phyloP scores from a whole-genome alignment of 2,888 invertebrate genomes.

The Steinernema carpocapsae region DNA sequence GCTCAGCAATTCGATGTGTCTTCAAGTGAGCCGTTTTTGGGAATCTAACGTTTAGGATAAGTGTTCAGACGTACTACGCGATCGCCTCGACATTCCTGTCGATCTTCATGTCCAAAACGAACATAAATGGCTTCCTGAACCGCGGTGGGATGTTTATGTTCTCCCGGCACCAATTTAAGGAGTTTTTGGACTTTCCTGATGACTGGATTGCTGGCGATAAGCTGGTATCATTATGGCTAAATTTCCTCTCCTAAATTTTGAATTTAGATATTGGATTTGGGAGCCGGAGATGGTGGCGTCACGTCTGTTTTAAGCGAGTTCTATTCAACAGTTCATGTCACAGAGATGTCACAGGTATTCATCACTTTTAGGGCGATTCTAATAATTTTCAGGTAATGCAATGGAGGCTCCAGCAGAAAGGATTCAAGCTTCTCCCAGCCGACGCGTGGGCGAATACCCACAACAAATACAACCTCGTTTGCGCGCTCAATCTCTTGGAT shows the following conservation, averaged over 20 bases:
- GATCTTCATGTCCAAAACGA: conserved; percentile 90
- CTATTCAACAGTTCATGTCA: conserved; percentile 79
- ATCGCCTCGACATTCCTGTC: conserved; percentile 83
- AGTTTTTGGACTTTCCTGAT: conserved; percentile 72
- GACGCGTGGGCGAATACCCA: conserved; percentile 54
- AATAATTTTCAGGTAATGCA: conserved; percentile 76
- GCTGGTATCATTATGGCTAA: conserved; percentile 18
- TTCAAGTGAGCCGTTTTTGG: conserved; percentile 46
- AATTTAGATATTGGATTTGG: conserved; percentile 78
- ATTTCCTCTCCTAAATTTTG: neutral
- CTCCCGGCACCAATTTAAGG: conserved; percentile 81
- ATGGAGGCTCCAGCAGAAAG: conserved; percentile 78
- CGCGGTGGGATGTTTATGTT: conserved; percentile 96
- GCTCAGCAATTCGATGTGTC: conserved; percentile 48
- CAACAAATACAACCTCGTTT: conserved; percentile 76
- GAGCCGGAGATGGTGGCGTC: conserved; percentile 94
- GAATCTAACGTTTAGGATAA: neutral
- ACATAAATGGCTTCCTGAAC: conserved; percentile 82
- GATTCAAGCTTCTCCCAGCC: conserved; percentile 77
- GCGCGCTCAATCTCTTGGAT: conserved; percentile 90
- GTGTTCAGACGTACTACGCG: conserved; percentile 83
- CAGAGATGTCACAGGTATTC: conserved; percentile 81
- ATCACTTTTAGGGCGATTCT: neutral
- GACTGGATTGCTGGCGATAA: conserved; percentile 47
- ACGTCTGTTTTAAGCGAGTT: conserved; percentile 81